These are phyloP conservation scores for Paratrypauchen microcephalus DNA, from an alignment of 2,797 vertebrate genomes.

Conservation along the genomic window DNA sequence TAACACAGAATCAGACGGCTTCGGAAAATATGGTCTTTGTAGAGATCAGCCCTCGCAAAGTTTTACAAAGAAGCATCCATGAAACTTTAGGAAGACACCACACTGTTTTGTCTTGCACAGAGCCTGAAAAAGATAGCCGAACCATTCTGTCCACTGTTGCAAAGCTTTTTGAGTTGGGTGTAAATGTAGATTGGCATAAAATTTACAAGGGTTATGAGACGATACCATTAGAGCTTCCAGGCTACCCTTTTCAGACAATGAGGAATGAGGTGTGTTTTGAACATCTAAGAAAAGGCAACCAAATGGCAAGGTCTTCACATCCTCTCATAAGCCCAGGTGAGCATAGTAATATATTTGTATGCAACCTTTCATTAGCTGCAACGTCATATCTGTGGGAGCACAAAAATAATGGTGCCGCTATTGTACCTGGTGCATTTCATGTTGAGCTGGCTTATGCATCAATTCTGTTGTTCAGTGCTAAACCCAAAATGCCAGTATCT, in stretches of 20 bases:
- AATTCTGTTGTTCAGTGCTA: conserved; percentile 71
- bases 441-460: conserved; percentile 82
- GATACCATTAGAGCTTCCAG: conserved; percentile 71
- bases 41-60: conserved; percentile 82
- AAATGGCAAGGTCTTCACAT: conserved; percentile 59
- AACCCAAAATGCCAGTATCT: conserved; percentile 71
- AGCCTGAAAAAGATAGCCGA: conserved; percentile 74
- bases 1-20: conserved; percentile 41
- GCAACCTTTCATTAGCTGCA: conserved; percentile 65
- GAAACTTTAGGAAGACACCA: conserved; percentile 79
- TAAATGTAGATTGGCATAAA: conserved; percentile 72
- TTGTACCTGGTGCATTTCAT: conserved; percentile 84
- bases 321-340: conserved; percentile 60
- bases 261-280: conserved; percentile 74
- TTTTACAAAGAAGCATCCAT: conserved; percentile 79
- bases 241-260: conserved; percentile 81
- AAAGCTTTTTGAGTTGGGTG: conserved; percentile 75
- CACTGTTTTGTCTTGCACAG: conserved; percentile 74
- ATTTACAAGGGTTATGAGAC: conserved; percentile 77
- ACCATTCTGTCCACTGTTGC: conserved; percentile 67
- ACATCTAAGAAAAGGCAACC: conserved; percentile 63
- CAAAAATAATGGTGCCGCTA: conserved; percentile 75
- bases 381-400: conserved; percentile 82
- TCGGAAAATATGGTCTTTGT: conserved; percentile 79
- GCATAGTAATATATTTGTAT: conserved; percentile 61